Percentiles rank a stretch among this genome's conserved stretches.
Conservation (phyloP, 2,113 vertebrate genomes). For the Triplophysa rosa region DNA sequence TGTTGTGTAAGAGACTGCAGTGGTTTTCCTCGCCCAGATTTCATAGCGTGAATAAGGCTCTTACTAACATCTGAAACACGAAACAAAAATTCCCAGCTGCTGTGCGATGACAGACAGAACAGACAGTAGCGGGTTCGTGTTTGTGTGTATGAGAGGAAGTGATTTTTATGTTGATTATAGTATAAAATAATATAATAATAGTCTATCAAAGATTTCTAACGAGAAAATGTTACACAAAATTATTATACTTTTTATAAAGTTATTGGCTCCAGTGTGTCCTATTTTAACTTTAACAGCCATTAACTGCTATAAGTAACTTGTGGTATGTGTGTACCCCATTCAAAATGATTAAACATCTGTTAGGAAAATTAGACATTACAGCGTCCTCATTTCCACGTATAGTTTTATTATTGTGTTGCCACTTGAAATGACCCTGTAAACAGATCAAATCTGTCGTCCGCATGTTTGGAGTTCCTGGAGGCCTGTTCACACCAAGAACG, state of each 20-base stretch:
- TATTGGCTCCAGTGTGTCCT: too few relatives aligned
- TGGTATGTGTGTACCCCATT: too few relatives aligned
- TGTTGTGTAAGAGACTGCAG: slow-evolving; percentile 15
- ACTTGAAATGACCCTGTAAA: neutral
- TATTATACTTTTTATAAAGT: too few relatives aligned
- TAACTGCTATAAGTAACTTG: too few relatives aligned
- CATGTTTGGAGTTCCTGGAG: neutral
- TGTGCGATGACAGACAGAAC: slow-evolving; percentile 17
- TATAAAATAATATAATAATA: neutral
- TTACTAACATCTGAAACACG: slow-evolving; percentile 31
- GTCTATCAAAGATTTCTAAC: neutral
- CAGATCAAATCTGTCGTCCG: neutral
- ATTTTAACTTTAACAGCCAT: too few relatives aligned
- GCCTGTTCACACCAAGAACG: neutral
- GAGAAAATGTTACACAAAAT: neutral
- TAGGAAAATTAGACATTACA: neutral
- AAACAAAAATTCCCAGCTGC: slow-evolving; percentile 46
- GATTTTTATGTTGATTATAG: neutral
- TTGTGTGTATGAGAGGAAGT: neutral
- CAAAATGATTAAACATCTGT: neutral
- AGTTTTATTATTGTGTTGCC: neutral
- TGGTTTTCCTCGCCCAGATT: slow-evolving; percentile 18
- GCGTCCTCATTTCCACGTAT: neutral
- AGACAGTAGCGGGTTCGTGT: slow-evolving; percentile 17
- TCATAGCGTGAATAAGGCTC: slow-evolving; percentile 33